A percentile compares a stretch with the other conserved stretches of the same genome.
Evolutionary conservation across 2,888 invertebrate genomes (phyloP).

Genomic region (Apotomis betuletana): DNA sequence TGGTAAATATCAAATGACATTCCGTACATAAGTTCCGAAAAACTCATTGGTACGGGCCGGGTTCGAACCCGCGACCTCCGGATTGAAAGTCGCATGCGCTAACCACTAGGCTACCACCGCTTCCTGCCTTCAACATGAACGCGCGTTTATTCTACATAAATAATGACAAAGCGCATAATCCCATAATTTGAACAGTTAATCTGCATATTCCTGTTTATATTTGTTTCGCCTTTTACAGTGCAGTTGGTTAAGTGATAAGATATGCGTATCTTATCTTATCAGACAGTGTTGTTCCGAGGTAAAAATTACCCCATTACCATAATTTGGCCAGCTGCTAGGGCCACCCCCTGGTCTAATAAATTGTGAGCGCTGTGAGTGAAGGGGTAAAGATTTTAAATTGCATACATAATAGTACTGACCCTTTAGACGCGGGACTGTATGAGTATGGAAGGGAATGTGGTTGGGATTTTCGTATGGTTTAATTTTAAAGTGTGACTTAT

Average conservation of each 20-base stretch:
- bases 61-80: too few species aligned
- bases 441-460: too few species aligned
- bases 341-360: background rate
- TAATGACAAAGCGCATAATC: too few species aligned
- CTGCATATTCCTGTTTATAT: background rate
- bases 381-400: background rate
- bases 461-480: too few species aligned
- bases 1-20: too few species aligned
- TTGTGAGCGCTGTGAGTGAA: background rate
- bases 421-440: too few species aligned
- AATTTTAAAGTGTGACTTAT: too few species aligned
- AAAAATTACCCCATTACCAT: constrained; percentile 65
- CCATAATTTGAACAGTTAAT: background rate
- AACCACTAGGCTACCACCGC: too few species aligned
- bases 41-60: too few species aligned
- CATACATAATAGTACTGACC: background rate
- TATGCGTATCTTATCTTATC: constrained; percentile 25
- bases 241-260: constrained; percentile 12
- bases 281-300: constrained; percentile 46
- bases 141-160: background rate
- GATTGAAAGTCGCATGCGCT: too few species aligned
- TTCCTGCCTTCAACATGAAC: too few species aligned
- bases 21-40: too few species aligned
- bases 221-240: background rate
- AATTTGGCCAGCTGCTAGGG: constrained; percentile 64